Evolutionary conservation across 2,888 invertebrate species (phyloP).

Genomic region (Brenthis daphne): DNA sequence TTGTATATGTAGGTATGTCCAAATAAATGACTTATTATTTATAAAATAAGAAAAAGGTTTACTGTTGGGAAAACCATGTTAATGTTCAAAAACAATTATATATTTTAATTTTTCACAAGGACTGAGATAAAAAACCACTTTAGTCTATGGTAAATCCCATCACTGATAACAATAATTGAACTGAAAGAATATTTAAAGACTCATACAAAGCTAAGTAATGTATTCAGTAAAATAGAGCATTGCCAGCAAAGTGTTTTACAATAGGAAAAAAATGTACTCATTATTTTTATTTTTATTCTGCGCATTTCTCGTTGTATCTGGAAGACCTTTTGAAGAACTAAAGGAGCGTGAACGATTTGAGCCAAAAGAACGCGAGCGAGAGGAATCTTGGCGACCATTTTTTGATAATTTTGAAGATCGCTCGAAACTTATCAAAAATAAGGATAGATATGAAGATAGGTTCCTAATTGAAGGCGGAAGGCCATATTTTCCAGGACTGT

Average conservation of each 20-base stretch:
- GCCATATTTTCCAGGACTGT: slow-evolving; percentile 50
- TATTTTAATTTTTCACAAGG: slow-evolving; percentile 26
- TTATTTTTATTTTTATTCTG: slow-evolving; percentile 20
- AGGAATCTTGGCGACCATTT: slow-evolving; percentile 50
- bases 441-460: slow-evolving; percentile 54
- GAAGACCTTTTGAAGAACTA: slow-evolving; percentile 27
- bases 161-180: slow-evolving; percentile 35
- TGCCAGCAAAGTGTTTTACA: background rate
- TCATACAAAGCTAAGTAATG: slow-evolving; percentile 23
- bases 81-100: slow-evolving; percentile 30
- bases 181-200: slow-evolving; percentile 34
- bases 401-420: slow-evolving; percentile 47
- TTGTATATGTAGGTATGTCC: too few species aligned
- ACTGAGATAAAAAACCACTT: slow-evolving; percentile 36
- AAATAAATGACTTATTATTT: too few species aligned
- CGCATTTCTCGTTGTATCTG: slow-evolving; percentile 13
- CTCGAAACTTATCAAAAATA: slow-evolving; percentile 49
- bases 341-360: slow-evolving; percentile 25
- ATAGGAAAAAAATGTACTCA: slow-evolving; percentile 21
- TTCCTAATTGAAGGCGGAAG: slow-evolving; percentile 42
- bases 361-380: slow-evolving; percentile 31
- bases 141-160: slow-evolving; percentile 30
- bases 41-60: background rate
- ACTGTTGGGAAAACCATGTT: slow-evolving; percentile 30
- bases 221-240: slow-evolving; percentile 1